Evolutionary conservation across 2,797 vertebrate species (phyloP).

Genomic region (Todus mexicanus): DNA sequence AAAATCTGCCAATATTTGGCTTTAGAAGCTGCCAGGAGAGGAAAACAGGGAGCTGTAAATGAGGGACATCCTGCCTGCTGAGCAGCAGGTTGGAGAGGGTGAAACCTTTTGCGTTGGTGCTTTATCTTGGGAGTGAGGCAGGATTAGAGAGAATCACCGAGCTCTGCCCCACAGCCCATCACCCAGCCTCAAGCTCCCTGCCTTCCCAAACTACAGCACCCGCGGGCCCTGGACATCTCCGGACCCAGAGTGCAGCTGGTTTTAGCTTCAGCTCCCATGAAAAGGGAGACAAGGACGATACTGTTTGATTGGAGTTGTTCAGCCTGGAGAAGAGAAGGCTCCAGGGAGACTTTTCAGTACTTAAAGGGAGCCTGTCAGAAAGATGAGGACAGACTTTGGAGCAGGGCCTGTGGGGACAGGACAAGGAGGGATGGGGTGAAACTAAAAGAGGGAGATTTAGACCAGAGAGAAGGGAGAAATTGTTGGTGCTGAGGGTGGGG

Average conservation of each 20-base stretch:
- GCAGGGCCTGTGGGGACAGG: not conserved
- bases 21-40: not conserved
- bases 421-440: not conserved
- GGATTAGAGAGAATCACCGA: not conserved
- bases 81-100: not conserved
- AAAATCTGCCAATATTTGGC: not conserved
- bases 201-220: not conserved
- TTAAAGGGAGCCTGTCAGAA: not conserved
- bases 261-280: not conserved
- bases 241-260: rapidly evolving
- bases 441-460: not conserved
- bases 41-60: not conserved
- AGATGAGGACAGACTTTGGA: not conserved
- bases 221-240: not conserved
- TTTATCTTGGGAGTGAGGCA: not conserved
- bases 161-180: not conserved
- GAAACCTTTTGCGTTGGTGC: not conserved
- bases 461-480: not conserved
- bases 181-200: not conserved
- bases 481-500: too few relatives aligned
- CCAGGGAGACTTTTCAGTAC: not conserved
- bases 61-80: not conserved
- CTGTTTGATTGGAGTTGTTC: not conserved
- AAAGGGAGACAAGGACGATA: not conserved
- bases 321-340: not conserved